These are phyloP conservation scores for Melanitta fusca DNA, from an alignment of 2,797 vertebrate species.

Conservation along the genomic window DNA sequence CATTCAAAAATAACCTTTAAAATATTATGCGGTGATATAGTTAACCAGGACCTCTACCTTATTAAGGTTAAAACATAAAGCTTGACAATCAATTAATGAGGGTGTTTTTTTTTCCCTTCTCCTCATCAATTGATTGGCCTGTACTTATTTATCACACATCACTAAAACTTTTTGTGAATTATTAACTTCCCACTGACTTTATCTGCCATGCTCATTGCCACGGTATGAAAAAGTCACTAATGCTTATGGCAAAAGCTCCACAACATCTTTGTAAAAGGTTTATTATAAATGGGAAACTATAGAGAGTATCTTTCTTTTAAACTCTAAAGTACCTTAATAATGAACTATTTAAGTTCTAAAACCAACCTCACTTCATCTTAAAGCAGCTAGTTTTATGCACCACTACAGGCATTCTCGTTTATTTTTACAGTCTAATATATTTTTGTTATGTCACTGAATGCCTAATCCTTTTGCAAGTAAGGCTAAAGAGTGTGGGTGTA, in stretches of 20 bases:
- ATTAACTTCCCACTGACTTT: conserved; percentile 4
- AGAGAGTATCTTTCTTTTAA: background rate
- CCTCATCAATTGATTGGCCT: background rate
- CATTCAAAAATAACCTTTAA: conserved; percentile 28
- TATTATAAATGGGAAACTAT: background rate
- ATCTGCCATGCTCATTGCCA: background rate
- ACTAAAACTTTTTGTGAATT: background rate
- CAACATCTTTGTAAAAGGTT: background rate
- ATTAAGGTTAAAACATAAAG: background rate
- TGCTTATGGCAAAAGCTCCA: background rate
- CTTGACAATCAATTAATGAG: background rate
- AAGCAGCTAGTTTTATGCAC: background rate
- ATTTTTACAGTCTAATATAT: background rate
- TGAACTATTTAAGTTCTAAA: background rate
- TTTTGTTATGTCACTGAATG: background rate
- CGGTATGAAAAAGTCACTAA: background rate
- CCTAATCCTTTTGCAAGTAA: background rate
- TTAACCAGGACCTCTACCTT: background rate
- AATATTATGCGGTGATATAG: too few relatives aligned
- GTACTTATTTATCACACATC: background rate
- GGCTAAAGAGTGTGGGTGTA: accelerated
- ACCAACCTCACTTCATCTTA: background rate
- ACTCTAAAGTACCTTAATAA: background rate
- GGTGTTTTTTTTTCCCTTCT: background rate
- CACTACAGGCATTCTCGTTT: background rate